Evolutionary conservation across 2,113 vertebrate genomes (phyloP).

Genomic region (Burhinus oedicnemus): DNA sequence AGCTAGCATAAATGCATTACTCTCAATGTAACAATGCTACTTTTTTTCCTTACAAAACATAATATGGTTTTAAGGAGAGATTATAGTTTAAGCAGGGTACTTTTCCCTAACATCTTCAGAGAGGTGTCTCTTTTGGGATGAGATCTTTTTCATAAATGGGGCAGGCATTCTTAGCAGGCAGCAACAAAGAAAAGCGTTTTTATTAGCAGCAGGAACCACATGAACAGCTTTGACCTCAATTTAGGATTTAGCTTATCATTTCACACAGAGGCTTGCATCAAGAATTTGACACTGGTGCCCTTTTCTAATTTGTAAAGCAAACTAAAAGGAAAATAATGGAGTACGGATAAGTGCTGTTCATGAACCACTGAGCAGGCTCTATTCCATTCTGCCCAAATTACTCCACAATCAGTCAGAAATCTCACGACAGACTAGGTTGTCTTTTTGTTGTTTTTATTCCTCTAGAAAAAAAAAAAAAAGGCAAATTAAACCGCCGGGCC

Average conservation of each 20-base stretch:
- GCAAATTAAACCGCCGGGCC: constrained; percentile 1
- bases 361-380: constrained; percentile 70
- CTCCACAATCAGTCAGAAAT: constrained; percentile 69
- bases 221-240: constrained; percentile 71
- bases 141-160: constrained; percentile 59
- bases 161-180: constrained; percentile 55
- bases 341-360: constrained; percentile 70
- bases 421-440: constrained; percentile 58
- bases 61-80: neutral
- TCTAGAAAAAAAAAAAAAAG: neutral
- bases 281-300: constrained; percentile 70
- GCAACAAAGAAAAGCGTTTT: constrained; percentile 64
- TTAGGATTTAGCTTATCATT: constrained; percentile 73
- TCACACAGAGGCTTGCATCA: constrained; percentile 71
- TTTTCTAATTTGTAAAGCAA: constrained; percentile 76
- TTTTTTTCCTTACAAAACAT: neutral
- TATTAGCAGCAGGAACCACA: constrained; percentile 69
- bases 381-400: constrained; percentile 70
- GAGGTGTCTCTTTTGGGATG: constrained; percentile 37
- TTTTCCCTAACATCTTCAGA: neutral
- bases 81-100: neutral
- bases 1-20: neutral
- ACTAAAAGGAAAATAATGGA: constrained; percentile 69
- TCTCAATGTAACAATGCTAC: neutral
- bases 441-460: constrained; percentile 69